Percentiles rank a stretch among this genome's conserved stretches.
Evolutionary conservation across 2,113 vertebrate genomes (phyloP).

Genomic region (Chaetodon trifascialis): DNA sequence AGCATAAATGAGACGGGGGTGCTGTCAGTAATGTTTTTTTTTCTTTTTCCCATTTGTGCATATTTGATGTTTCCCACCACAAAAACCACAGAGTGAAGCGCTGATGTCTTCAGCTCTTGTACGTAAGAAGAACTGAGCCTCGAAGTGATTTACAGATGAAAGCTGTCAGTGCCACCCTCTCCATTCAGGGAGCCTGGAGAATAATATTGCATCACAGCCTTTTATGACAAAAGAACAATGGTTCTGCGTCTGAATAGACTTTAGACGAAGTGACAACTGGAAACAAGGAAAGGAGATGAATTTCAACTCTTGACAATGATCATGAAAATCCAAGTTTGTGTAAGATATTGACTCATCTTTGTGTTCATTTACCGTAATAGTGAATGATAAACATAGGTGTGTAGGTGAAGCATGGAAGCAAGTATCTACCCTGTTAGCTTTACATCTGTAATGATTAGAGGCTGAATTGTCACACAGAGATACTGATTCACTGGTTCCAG

Average conservation of each 20-base stretch:
- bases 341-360: constrained; percentile 28
- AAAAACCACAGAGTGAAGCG: constrained; percentile 33
- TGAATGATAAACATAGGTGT: constrained; percentile 13
- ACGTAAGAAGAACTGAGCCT: constrained; percentile 52
- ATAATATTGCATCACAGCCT: constrained; percentile 64
- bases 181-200: constrained; percentile 51
- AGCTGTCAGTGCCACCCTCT: constrained; percentile 56
- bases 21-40: constrained; percentile 26
- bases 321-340: constrained; percentile 12
- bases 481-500: neutral
- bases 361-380: constrained; percentile 7
- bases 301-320: constrained; percentile 28
- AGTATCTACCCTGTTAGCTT: neutral
- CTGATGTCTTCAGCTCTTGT: constrained; percentile 49
- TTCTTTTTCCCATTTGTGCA: constrained; percentile 45
- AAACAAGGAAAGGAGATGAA: constrained; percentile 28
- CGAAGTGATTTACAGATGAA: constrained; percentile 67
- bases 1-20: constrained; percentile 33
- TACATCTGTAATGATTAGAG: neutral
- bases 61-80: constrained; percentile 63
- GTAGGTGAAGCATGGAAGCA: constrained; percentile 18
- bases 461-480: neutral
- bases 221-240: constrained; percentile 65
- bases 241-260: constrained; percentile 37
- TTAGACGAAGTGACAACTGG: constrained; percentile 49